A percentile compares a stretch with the other conserved stretches of the same genome.
These are phyloP conservation scores for Morone chrysops DNA, from an alignment of 2,113 vertebrate genomes.

Conservation along the genomic window DNA sequence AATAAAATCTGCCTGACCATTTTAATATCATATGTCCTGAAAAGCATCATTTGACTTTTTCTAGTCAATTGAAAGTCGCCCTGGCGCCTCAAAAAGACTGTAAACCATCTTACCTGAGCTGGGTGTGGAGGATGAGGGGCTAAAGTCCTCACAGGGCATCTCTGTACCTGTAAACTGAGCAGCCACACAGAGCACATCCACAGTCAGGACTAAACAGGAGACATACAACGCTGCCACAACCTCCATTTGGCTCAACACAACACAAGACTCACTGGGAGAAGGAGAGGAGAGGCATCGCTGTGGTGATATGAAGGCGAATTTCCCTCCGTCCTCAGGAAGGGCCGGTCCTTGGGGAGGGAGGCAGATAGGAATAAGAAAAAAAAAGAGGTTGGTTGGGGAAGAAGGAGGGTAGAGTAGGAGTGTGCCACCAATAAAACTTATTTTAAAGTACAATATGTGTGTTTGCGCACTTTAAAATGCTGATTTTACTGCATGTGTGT, in stretches of 20 bases:
- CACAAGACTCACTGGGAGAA: conserved; percentile 67
- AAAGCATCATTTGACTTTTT: neutral
- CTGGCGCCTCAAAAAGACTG: neutral
- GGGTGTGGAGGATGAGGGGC: conserved; percentile 82
- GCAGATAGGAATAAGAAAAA: neutral
- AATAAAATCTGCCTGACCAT: too few relatives aligned
- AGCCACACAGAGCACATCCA: conserved; percentile 44
- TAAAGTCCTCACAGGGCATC: conserved; percentile 82
- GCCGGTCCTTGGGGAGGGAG: conserved; percentile 65
- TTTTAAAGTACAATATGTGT: neutral
- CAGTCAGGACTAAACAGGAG: conserved; percentile 41
- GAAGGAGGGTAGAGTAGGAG: neutral
- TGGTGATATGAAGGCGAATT: conserved; percentile 67
- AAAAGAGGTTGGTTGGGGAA: neutral
- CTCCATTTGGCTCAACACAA: neutral
- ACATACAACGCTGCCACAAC: neutral
- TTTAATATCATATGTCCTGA: neutral
- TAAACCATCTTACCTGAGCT: conserved; percentile 85
- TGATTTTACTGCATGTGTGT: neutral
- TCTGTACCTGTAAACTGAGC: conserved; percentile 85
- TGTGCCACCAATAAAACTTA: neutral
- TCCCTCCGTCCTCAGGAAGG: conserved; percentile 79
- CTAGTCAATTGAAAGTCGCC: neutral
- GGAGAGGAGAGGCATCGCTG: conserved; percentile 27
- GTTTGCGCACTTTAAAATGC: neutral